phyloP scores from a whole-genome alignment of 1,140 invertebrate genomes.

The Mylabris phalerata region DNA sequence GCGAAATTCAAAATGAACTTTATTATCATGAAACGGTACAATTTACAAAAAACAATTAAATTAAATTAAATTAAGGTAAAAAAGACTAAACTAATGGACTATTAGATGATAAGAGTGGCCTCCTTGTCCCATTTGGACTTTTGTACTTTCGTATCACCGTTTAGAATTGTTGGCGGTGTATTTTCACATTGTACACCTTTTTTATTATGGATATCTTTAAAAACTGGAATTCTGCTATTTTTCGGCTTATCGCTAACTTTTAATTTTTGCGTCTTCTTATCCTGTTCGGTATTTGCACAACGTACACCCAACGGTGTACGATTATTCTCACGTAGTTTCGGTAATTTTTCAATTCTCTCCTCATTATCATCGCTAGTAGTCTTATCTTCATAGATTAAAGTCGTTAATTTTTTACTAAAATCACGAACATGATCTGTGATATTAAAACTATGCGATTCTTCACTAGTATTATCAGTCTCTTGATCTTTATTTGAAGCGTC shows the following conservation, averaged over 20 bases:
- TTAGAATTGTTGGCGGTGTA: constrained; percentile 30
- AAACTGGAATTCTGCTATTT: constrained; percentile 36
- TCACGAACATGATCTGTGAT: constrained; percentile 26
- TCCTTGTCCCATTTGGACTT: constrained; percentile 33
- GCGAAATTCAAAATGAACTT: no score
- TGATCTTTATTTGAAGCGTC: background rate
- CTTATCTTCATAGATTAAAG: constrained; percentile 36
- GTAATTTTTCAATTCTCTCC: background rate
- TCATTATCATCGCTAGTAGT: constrained; percentile 1
- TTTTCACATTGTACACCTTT: constrained; percentile 34
- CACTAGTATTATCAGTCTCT: background rate
- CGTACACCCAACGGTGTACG: constrained; percentile 29
- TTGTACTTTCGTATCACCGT: constrained; percentile 13
- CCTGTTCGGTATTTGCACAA: constrained; percentile 21
- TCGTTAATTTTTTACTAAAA: constrained; percentile 35
- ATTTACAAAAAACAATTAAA: background rate
- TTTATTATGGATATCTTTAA: constrained; percentile 30
- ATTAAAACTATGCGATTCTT: constrained; percentile 1
- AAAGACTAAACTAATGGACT: constrained; percentile 9
- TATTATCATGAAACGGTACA: no score
- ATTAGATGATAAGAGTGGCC: constrained; percentile 34
- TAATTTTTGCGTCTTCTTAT: constrained; percentile 22
- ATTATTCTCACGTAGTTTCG: constrained; percentile 17
- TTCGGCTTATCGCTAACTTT: constrained; percentile 37
- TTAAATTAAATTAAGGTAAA: constrained; percentile 4